Conservation (phyloP, 2,797 vertebrate species). For the Hippocampus kuda region DNA sequence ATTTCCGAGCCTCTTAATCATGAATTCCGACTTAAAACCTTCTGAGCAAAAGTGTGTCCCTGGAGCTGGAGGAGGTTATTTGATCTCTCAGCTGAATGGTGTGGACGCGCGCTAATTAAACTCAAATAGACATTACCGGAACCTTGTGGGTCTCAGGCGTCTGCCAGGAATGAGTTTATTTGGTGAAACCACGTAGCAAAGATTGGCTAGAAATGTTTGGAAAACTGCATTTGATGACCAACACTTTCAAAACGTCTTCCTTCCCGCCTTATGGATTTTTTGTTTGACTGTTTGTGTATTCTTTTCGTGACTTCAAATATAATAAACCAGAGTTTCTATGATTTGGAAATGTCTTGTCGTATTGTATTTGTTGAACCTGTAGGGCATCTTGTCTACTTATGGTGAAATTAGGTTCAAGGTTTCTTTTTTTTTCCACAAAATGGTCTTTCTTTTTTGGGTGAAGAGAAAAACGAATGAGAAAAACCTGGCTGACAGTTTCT, state of each 20-base stretch:
- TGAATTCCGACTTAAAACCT: slow-evolving; percentile 14
- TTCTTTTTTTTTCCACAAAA: no score
- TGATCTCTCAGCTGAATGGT: slow-evolving; percentile 18
- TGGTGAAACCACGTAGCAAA: background rate
- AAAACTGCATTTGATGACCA: background rate
- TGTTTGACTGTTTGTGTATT: no score
- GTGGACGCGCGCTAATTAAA: background rate
- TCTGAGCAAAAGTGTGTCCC: slow-evolving; percentile 3
- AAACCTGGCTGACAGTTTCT: no score
- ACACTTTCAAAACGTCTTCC: background rate
- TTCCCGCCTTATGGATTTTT: no score
- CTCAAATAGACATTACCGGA: background rate
- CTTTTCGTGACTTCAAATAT: no score
- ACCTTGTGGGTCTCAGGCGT: background rate
- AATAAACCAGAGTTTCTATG: no score
- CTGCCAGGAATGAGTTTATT: background rate
- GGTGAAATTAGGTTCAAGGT: no score
- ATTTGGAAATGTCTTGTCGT: no score
- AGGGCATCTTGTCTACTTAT: no score
- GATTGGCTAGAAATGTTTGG: background rate
- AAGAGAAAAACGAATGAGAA: no score
- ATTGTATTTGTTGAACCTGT: no score
- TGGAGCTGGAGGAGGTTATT: slow-evolving; percentile 17
- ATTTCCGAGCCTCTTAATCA: slow-evolving; percentile 15
- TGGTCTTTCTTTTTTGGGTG: no score